Percentiles rank a stretch among this genome's conserved stretches.
Conservation (phyloP, 2,113 vertebrate genomes). For the Charina bottae region DNA sequence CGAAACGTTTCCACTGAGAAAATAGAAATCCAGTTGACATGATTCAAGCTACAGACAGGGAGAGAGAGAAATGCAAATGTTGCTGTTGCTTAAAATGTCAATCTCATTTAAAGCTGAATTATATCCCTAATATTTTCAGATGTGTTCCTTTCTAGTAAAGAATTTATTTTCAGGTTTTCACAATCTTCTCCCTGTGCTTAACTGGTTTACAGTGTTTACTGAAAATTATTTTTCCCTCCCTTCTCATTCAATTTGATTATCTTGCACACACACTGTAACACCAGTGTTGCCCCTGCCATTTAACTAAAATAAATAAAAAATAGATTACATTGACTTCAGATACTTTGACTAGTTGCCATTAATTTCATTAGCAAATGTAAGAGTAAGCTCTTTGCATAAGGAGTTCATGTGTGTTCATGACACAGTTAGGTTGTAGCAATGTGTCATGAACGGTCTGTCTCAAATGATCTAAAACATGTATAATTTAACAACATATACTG, state of each 20-base stretch:
- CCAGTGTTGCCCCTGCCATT: neutral
- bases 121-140: slow-evolving; percentile 18
- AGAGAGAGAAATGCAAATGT: neutral
- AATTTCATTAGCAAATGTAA: neutral
- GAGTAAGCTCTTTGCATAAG: neutral
- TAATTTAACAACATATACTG: neutral
- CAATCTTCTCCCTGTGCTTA: slow-evolving; percentile 7
- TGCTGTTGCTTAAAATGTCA: neutral
- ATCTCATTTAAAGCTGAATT: neutral
- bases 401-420: neutral
- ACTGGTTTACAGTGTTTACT: slow-evolving; percentile 1
- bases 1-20: too few species aligned
- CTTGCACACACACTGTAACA: slow-evolving; percentile 17
- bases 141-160: neutral
- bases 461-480: neutral
- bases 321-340: neutral
- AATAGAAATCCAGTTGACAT: too few species aligned
- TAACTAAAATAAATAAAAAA: slow-evolving; percentile 52
- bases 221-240: slow-evolving; percentile 40
- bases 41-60: too few species aligned
- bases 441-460: neutral
- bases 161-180: slow-evolving; percentile 33
- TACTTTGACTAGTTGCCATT: neutral
- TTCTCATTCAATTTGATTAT: slow-evolving; percentile 42
- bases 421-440: neutral